phyloP scores from a whole-genome alignment of 2,113 vertebrate species.

The Bujurquina vittata region DNA sequence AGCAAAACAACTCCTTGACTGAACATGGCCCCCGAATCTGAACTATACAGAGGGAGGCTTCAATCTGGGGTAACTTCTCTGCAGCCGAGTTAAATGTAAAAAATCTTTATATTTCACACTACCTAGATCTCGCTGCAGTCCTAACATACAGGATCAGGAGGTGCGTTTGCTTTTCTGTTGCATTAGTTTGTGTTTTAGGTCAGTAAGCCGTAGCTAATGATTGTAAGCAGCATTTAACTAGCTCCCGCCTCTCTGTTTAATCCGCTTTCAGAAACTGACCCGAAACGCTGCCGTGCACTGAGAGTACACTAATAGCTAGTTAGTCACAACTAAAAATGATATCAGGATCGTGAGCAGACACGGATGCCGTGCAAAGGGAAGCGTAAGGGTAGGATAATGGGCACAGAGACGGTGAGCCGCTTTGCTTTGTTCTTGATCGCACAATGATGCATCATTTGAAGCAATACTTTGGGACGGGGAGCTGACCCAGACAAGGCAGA shows the following conservation, averaged over 20 bases:
- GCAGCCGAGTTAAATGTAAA: no score
- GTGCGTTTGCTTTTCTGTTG: not conserved
- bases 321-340: slow-evolving; percentile 15
- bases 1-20: not conserved
- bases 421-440: not conserved
- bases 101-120: not conserved
- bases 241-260: not conserved
- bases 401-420: not conserved
- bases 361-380: slow-evolving; percentile 6
- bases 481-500: not conserved
- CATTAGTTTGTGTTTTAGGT: not conserved
- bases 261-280: slow-evolving; percentile 10
- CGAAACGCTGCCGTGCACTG: not conserved
- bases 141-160: not conserved
- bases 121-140: not conserved
- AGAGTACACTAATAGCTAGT: not conserved
- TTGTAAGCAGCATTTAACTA: not conserved
- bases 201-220: not conserved
- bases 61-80: not conserved
- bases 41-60: not conserved
- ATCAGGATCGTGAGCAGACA: slow-evolving; percentile 7
- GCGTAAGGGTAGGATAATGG: slow-evolving; percentile 6
- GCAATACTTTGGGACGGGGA: slow-evolving; percentile 19
- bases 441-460: slow-evolving; percentile 9
- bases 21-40: not conserved